A percentile compares a stretch with the other conserved stretches of the same genome.
These are phyloP conservation scores for Sebastes miniatus DNA, from an alignment of 2,797 vertebrate species.

Conservation along the genomic window DNA sequence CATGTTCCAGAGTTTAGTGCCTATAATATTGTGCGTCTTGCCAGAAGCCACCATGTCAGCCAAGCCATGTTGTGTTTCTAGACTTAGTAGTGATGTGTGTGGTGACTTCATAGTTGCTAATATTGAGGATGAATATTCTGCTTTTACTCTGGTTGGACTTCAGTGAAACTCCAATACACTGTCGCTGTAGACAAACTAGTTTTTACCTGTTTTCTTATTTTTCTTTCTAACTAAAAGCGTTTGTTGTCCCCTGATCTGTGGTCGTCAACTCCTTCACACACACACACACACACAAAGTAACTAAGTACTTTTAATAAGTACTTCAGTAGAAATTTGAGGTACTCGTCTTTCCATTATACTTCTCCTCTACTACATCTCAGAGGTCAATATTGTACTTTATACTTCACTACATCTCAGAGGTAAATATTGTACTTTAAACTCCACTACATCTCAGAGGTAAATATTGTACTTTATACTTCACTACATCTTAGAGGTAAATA, in stretches of 20 bases:
- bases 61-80: conserved; percentile 77
- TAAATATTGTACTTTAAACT: too few relatives aligned
- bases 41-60: conserved; percentile 75
- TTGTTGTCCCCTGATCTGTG: conserved; percentile 67
- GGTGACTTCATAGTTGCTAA: conserved; percentile 75
- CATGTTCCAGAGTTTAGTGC: conserved; percentile 79
- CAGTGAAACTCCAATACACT: conserved; percentile 69
- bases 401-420: too few relatives aligned
- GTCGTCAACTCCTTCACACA: background rate
- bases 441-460: fast-evolving
- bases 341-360: background rate
- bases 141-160: conserved; percentile 71
- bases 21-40: conserved; percentile 77
- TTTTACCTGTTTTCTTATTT: conserved; percentile 77
- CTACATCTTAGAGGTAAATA: too few relatives aligned
- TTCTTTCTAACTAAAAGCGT: conserved; percentile 76
- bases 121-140: conserved; percentile 75
- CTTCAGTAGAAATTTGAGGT: background rate
- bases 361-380: background rate
- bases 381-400: too few relatives aligned
- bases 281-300: too few relatives aligned
- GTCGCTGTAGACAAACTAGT: conserved; percentile 77
- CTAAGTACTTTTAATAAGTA: too few relatives aligned
- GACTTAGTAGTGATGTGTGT: conserved; percentile 72
- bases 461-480: too few relatives aligned